Base-by-base conservation (phyloP, 53 echinoderm and acorn worm genomes). In the Echinarachnius parma region DNA sequence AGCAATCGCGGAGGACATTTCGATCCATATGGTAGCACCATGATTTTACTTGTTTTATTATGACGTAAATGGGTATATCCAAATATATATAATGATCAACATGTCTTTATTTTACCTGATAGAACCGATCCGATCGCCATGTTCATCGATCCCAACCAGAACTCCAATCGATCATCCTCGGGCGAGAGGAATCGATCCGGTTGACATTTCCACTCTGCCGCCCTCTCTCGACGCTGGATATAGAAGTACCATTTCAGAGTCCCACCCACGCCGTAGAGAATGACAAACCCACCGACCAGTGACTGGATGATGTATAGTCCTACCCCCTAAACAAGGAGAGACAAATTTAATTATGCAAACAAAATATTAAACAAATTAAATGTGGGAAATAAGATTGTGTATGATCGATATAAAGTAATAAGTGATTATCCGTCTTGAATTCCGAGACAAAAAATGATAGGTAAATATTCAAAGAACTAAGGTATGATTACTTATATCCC, bases 121-220 rank as follows among this genome's bases (percentile, higher is more conserved):
- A 72, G 37, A 26, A 72, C 57, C 7, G 74, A 72, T 0, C 74
- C 74, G 13, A 72, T 39, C 3, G 74, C 74, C 74, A 72, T 72
- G 19, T 72, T 72, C 74, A 72, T 56, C 24, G 74, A 72, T 0
- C 74, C 74, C 4, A 72, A 29, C 9, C 55, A 9, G 20, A 72
- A 72, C 57, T 72, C 74, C 27, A 72, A 28, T 2, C 56, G 35
- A 22, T 72, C 74, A 20, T 72, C 74, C 56, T 54, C 74, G 0
- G 74, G 74, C 21, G 56, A 56, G 2, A 56, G 57, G 24, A 72
- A 72, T 1, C 74, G 74, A n/a, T 72, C 74, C 1, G 74, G 74
- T 11, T 72, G 74, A 13, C 74, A 72, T 54, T 72, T 72, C 74
- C 74, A 72, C 37, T 72, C 74, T 24, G 23, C 27, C 18, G 74